Base-by-base conservation (phyloP, 2,888 invertebrate genomes). In the Eutolmus rufibarbis region DNA sequence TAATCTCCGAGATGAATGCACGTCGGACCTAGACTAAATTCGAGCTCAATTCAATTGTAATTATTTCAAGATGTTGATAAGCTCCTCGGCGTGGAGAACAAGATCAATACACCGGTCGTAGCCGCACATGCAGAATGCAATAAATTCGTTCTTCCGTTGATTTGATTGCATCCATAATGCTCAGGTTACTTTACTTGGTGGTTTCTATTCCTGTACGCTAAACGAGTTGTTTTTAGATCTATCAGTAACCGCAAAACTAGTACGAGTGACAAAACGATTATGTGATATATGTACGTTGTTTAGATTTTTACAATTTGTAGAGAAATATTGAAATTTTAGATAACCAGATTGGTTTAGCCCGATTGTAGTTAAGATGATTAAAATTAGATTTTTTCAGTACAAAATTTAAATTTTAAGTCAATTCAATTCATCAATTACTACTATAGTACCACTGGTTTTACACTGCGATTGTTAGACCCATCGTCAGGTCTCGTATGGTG, bases 21-120 rank as follows among this genome's bases (percentile, higher is more conserved):
- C 19, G 43, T 23, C 78, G 43, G 14, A 23, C 9, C 19, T 40
- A 79, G 46, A 31, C 51, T 79, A 40, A 51, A 31, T 31, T 51
- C 23, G 16, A 79, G 23, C 51, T 46, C 31, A n/a, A 79, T 23
- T 23, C 46, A 23, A n/a, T 79, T 79, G 31, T 28, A 28, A 79
- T 79, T 79, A 51, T 79, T 79, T 51, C 51, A 40, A 51, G 31
- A 79, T 79, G 28, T 19, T 79, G 51, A 79, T 46, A 40, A 79
- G 51, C 51, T 28, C 51, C 37, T 76, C 34, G 4, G 16, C 37
- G 9, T 57, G 19, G 34, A 34, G 82, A 84, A 37, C 31, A 2
- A 57, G 66, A 84, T 84, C 37, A 84, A 57, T 84, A 66, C 66
- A 37, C 56, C 81, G 31, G 37, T 66, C 34, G 16, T 40, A 43